phyloP scores from a whole-genome alignment of 2,797 vertebrate genomes.

The Rhincodon typus region DNA sequence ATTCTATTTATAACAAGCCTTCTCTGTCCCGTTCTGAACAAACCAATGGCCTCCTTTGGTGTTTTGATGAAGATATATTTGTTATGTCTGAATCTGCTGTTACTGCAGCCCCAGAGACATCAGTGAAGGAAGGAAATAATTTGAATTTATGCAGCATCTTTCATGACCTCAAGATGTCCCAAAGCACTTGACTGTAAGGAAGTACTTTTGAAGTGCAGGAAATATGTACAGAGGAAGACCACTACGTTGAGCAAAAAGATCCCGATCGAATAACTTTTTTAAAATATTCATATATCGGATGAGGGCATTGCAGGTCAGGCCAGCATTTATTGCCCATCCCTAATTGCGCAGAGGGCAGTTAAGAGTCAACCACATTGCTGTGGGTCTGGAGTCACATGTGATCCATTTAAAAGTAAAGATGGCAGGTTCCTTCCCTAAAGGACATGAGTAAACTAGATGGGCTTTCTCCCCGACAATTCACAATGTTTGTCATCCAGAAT shows the following conservation, averaged over 20 bases:
- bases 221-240: not conserved
- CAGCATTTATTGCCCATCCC: too few relatives aligned
- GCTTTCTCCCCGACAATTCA: too few relatives aligned
- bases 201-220: not conserved
- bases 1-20: slow-evolving; percentile 29
- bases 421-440: too few relatives aligned
- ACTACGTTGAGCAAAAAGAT: not conserved
- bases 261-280: not conserved
- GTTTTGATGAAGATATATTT: not conserved
- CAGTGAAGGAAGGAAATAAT: not conserved
- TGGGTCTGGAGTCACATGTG: too few relatives aligned
- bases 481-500: too few relatives aligned
- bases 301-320: too few relatives aligned
- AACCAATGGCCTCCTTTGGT: not conserved
- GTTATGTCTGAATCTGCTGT: not conserved
- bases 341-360: too few relatives aligned
- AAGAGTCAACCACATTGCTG: too few relatives aligned
- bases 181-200: not conserved
- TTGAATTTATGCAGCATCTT: not conserved
- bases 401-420: too few relatives aligned
- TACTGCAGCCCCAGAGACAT: not conserved
- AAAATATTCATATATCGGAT: too few relatives aligned
- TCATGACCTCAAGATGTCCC: not conserved
- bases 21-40: not conserved
- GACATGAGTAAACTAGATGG: too few relatives aligned